Evolutionary conservation across 2,888 invertebrate species (phyloP).

Genomic region (Anoncus sp.): DNA sequence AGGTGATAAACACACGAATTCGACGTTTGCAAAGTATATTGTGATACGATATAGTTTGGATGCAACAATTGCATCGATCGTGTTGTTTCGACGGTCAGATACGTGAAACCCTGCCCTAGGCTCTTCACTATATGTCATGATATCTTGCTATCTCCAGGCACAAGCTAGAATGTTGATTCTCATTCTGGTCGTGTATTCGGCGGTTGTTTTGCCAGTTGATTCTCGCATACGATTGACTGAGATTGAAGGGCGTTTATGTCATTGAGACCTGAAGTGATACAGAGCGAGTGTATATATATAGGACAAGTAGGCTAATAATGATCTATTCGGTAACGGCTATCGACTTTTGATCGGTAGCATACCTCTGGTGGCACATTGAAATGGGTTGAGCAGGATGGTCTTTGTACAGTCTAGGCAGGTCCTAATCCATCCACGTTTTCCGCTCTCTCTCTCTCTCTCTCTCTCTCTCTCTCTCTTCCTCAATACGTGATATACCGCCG

Average conservation of each 20-base stretch:
- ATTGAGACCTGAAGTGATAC: conserved; percentile 5
- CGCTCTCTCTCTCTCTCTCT: neutral
- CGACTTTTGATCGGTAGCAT: conserved; percentile 29
- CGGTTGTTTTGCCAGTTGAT: neutral
- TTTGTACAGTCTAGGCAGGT: conserved; percentile 17
- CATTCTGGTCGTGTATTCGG: conserved; percentile 11
- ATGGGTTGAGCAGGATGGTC: conserved; percentile 1
- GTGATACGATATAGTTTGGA: neutral
- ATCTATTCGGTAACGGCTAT: conserved; percentile 54
- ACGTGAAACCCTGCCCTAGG: neutral
- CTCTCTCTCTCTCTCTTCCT: conserved; percentile 13
- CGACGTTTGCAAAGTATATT: neutral
- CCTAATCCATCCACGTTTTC: conserved; percentile 31
- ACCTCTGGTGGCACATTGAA: conserved; percentile 22
- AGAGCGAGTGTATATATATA: conserved; percentile 10
- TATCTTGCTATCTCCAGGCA: conserved; percentile 3
- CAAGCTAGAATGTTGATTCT: neutral
- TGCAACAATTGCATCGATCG: neutral
- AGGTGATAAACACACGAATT: neutral
- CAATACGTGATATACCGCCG: conserved; percentile 55
- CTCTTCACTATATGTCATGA: neutral
- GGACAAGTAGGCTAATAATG: conserved; percentile 49
- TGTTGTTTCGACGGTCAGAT: neutral
- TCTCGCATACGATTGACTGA: neutral
- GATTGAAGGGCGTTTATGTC: conserved; percentile 29